Evolutionary conservation across 1,140 invertebrate genomes (phyloP), one percentile per base, ranked within the genome.

Genomic region (Drosophila nigromelanica): DNA sequence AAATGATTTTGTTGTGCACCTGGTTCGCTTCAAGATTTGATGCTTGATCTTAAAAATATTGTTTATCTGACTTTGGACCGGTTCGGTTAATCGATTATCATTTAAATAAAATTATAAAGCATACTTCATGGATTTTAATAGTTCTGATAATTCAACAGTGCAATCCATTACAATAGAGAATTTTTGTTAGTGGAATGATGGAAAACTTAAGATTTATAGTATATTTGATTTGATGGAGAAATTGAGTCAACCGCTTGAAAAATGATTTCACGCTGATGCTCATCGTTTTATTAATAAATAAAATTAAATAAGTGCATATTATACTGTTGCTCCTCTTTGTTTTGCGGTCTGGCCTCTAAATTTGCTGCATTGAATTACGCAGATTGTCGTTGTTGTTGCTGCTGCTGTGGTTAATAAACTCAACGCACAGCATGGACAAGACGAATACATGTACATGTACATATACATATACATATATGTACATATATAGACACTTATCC

Each of bases 251-350:
- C 14, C 30, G 39, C 15, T 12, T 40, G 15, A 11, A 2, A 69
- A 78, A 87, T 78, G 43, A 87, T 78, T 81, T 52, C 62, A 66
- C 58, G 70, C 73, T 80, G 80, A 80, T 80, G 61, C 68, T 69
- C 77, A 80, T 85, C 59, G 66, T 67, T 66, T 67, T 42, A 47
- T 45, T 64, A 51, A 43, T 60, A 62, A 50, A 64, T 37, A 45
- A 42, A 15, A 51, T 48, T 60, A 67, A 55, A 64, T 37, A 45
- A 33, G 24, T 33, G 12, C 37, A 56, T 42, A 68, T 24, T 64
- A 56, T 58, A 54, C 63, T 80, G 51, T 60, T 63, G 48, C 30
- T 63, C 30, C 50, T 78, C 59, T 78, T 59, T 82, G 66, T 68
- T 50, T 48, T 79, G 66, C 37, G 76, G 71, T 62, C 18, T 15